A percentile compares a stretch with the other conserved stretches of the same genome.
phyloP scores from a whole-genome alignment of 2,113 vertebrate species.

The Sylvicapra grimmia region DNA sequence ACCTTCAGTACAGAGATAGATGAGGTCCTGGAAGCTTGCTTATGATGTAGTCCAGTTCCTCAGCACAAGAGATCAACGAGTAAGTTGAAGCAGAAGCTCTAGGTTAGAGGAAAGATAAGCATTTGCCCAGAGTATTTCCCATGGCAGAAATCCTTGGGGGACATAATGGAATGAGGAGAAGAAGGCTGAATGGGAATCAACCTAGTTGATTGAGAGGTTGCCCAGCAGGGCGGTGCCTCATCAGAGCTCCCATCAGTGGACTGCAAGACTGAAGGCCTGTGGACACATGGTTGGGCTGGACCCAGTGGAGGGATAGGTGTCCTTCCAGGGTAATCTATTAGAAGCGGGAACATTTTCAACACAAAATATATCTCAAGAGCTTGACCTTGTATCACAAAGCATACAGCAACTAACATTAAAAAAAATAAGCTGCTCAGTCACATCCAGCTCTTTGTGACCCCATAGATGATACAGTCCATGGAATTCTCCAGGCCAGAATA shows the following conservation, averaged over 20 bases:
- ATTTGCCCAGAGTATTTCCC: background rate
- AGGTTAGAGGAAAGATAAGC: background rate
- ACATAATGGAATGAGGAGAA: background rate
- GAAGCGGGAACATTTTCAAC: background rate
- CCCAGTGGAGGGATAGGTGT: background rate
- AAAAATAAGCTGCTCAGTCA: background rate
- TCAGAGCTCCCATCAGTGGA: background rate
- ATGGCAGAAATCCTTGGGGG: background rate
- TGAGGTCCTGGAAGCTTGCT: background rate
- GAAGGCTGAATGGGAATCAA: background rate
- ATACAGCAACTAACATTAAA: background rate
- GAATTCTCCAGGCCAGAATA: background rate
- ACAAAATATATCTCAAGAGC: background rate
- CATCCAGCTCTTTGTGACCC: background rate
- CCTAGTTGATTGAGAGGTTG: background rate
- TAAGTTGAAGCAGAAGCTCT: background rate
- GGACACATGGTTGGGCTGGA: background rate
- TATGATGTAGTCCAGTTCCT: background rate
- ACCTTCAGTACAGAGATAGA: background rate
- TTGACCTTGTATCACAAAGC: background rate
- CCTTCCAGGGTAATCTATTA: background rate
- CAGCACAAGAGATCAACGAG: background rate
- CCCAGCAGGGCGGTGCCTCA: background rate
- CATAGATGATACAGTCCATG: background rate
- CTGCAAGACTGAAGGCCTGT: background rate